Base-by-base conservation (phyloP, 2,113 vertebrate genomes). In the Centrocercus urophasianus region DNA sequence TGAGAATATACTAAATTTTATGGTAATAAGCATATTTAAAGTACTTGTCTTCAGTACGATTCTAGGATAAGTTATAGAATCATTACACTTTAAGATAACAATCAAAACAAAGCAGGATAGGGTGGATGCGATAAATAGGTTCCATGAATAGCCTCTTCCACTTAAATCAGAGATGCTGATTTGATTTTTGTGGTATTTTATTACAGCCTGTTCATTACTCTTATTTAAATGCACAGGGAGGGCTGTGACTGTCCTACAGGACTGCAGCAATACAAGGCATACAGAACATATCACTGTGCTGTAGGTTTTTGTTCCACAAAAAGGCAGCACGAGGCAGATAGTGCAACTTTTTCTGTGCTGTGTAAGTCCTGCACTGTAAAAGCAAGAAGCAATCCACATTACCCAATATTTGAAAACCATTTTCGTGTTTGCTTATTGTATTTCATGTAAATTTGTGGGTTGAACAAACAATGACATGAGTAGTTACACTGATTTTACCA, bases 131-230 rank as follows among this genome's bases (percentile, higher is more conserved):
- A 79, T 86, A 88, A 78, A 74, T 71, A 65, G 86, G 66, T 12
- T 88, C 27, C 65, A 42, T 43, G 85, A 88, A 92, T 70, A 93
- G 77, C 48, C 17, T 67, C 50, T 73, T 94, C 57, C 8, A 63
- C n/a, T 91, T 80, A 95, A 70, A 94, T 95, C 40, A 71, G 84
- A 67, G 75, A 88, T 54, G 57, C 38, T 85, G 86, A 87, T 75
- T 95, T 86, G 34, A 83, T 86, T 95, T 96, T 88, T 73, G 28
- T 70, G 60, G 87, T 67, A 89, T 70, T 89, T 89, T 95, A 65
- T 90, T 88, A 95, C 7, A 28, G 14, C 85, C 88, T 81, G 30
- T 92, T 96, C 38, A 91, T 80, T 38, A 67, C 61, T 89, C 42
- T 96, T 82, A 76, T 66, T 89, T 63, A 85, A 73, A n/a, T 54